Evolutionary conservation across 2,113 vertebrate genomes (phyloP).

Genomic region (Zosterops pallidus): DNA sequence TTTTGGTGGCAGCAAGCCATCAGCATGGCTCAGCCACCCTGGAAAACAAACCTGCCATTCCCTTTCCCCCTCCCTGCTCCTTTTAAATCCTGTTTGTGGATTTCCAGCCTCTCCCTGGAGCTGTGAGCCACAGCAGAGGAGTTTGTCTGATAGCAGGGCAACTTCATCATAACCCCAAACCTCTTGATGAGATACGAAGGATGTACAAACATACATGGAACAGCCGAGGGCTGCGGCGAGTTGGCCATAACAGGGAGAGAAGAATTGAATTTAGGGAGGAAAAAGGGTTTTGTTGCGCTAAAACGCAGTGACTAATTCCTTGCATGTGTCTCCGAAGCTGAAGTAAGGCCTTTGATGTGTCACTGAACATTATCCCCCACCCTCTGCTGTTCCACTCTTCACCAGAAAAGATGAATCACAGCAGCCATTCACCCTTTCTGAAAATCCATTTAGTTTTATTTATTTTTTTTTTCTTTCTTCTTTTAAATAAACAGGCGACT

Average conservation of each 20-base stretch:
- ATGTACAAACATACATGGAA: background rate
- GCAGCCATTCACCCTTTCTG: constrained; percentile 11
- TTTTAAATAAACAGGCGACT: background rate
- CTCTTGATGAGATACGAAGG: background rate
- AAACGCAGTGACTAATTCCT: background rate
- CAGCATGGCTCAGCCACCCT: background rate
- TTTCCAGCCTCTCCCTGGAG: background rate
- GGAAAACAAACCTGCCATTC: constrained; percentile 35
- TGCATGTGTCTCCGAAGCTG: background rate
- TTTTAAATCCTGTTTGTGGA: background rate
- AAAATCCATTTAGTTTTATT: background rate
- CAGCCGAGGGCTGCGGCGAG: accelerated
- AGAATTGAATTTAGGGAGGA: background rate
- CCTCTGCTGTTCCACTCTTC: constrained; percentile 45
- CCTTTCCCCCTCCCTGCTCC: background rate
- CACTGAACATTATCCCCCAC: constrained; percentile 31
- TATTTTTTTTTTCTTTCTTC: accelerated
- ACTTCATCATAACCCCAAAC: background rate
- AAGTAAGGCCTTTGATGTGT: constrained; percentile 40
- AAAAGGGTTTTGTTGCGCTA: background rate
- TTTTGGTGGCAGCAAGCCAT: constrained; percentile 34
- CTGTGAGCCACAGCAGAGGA: background rate
- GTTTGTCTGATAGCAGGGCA: accelerated
- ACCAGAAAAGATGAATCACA: constrained; percentile 64
- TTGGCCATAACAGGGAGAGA: background rate